Evolutionary conservation across 30 jellyfish, hydroid and myxozoan genomes (phyloP).

Genomic region (Hydra vulgaris): DNA sequence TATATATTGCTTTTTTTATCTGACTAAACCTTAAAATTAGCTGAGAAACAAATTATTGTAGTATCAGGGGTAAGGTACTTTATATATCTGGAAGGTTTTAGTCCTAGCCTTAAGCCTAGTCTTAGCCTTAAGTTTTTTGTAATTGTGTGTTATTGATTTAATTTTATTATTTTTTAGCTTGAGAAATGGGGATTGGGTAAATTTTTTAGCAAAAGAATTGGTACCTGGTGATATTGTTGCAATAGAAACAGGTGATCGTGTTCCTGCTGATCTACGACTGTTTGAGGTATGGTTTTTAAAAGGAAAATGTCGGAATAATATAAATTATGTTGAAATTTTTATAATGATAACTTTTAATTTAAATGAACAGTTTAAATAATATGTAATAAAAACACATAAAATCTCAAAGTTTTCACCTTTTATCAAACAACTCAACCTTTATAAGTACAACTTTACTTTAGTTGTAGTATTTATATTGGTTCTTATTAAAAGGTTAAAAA

Average conservation of each 20-base stretch:
- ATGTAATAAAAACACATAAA: too few relatives aligned
- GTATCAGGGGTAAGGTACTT: too few relatives aligned
- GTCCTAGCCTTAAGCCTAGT: too few relatives aligned
- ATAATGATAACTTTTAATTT: background rate
- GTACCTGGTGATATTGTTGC: constrained; percentile 85
- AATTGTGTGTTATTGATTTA: background rate
- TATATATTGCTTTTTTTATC: too few relatives aligned
- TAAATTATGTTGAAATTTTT: background rate
- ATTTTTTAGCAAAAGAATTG: constrained; percentile 63
- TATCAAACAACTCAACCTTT: too few relatives aligned
- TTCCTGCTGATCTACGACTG: constrained; percentile 80
- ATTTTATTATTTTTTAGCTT: constrained; percentile 34
- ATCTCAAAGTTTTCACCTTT: too few relatives aligned
- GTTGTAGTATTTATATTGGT: too few relatives aligned
- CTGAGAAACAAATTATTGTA: too few relatives aligned
- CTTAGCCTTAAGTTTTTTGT: background rate
- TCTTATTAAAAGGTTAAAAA: too few relatives aligned
- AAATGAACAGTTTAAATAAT: background rate
- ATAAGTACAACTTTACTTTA: background rate
- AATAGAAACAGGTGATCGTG: constrained; percentile 75
- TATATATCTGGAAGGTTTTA: too few relatives aligned
- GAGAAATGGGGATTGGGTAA: constrained; percentile 63
- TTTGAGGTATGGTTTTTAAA: constrained; percentile 42
- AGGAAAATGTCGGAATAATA: too few relatives aligned
- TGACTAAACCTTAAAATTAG: too few relatives aligned